phyloP scores from a whole-genome alignment of 1,140 invertebrate species.

The Tyrophagus putrescentiae region DNA sequence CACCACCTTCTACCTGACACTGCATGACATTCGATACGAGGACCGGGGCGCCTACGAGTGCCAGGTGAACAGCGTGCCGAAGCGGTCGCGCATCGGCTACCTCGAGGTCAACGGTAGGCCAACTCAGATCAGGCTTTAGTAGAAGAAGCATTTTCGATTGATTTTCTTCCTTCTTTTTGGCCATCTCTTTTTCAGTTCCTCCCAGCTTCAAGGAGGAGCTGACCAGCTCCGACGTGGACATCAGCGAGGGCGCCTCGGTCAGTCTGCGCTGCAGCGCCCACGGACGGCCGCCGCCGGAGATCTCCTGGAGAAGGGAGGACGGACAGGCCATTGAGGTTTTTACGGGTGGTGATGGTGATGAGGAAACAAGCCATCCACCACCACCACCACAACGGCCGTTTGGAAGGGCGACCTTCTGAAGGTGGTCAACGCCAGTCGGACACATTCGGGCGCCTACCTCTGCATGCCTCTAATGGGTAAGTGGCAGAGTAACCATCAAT shows the following conservation, averaged over 20 bases:
- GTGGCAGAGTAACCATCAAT: neutral
- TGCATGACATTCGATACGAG: conserved; percentile 14
- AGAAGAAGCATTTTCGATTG: neutral
- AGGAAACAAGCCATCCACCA: no score
- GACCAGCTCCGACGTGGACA: conserved; percentile 28
- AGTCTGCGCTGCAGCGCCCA: conserved; percentile 34
- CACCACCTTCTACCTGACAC: conserved; percentile 16
- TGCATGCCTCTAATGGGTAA: conserved; percentile 54
- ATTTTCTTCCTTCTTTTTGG: neutral
- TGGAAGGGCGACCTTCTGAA: no score
- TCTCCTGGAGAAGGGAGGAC: conserved; percentile 36
- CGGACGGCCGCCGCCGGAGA: conserved; percentile 36
- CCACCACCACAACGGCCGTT: no score
- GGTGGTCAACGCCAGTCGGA: no score
- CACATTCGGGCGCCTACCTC: conserved; percentile 48
- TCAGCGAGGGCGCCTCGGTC: conserved; percentile 27
- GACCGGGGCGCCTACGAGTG: conserved; percentile 63
- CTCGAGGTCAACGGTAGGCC: conserved; percentile 17
- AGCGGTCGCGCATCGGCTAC: conserved; percentile 18
- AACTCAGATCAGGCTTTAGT: neutral
- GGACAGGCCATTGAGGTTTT: conserved; percentile 28
- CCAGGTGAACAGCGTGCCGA: conserved; percentile 57
- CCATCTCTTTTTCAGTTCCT: conserved; percentile 24
- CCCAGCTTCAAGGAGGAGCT: conserved; percentile 26
- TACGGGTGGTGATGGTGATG: neutral